Evolutionary conservation across 2,113 vertebrate genomes (phyloP).

Genomic region (Tichodroma muraria): DNA sequence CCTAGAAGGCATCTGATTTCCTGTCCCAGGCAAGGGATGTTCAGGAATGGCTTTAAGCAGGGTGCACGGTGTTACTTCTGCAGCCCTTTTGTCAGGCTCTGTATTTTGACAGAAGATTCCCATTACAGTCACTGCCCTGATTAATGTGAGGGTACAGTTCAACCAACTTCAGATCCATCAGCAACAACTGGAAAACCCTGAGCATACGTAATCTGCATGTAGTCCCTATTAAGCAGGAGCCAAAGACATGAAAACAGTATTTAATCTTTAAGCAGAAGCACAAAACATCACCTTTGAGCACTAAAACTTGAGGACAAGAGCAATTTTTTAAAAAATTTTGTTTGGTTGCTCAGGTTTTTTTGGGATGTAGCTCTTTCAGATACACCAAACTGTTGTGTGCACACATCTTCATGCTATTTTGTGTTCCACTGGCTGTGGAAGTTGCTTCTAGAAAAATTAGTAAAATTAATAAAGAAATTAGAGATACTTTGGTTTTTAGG

Average conservation of each 20-base stretch:
- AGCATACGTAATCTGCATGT: not conserved
- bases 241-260: not conserved
- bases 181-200: not conserved
- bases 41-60: not conserved
- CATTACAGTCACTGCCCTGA: not conserved
- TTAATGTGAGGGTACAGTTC: not conserved
- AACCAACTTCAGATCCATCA: not conserved
- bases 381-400: not conserved
- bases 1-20: not conserved
- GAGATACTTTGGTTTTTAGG: not conserved
- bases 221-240: not conserved
- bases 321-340: rapidly evolving
- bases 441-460: not conserved
- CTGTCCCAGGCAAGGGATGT: not conserved
- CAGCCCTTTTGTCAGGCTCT: not conserved
- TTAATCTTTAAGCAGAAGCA: not conserved
- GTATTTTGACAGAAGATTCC: not conserved
- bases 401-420: not conserved
- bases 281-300: not conserved
- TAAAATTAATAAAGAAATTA: not conserved
- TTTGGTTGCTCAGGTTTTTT: not conserved
- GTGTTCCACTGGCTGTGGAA: rapidly evolving
- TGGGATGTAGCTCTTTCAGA: not conserved
- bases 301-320: not conserved
- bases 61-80: not conserved